Percentiles rank a stretch among this genome's conserved stretches.
These are phyloP conservation scores for Platysternon megacephalum DNA, from an alignment of 2,113 vertebrate genomes.

Conservation along the genomic window DNA sequence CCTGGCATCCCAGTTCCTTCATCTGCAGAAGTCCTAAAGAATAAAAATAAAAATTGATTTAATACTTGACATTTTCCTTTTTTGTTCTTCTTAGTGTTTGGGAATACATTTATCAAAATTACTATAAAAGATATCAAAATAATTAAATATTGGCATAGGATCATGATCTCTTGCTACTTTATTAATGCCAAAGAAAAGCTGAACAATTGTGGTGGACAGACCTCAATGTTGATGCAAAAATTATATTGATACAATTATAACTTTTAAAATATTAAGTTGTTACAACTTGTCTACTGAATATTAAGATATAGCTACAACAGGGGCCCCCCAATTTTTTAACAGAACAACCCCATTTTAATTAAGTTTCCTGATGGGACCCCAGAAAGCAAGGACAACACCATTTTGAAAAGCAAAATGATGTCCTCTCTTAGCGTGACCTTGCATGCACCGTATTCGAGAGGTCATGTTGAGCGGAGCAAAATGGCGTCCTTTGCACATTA, in stretches of 20 bases:
- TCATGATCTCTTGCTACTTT: not conserved
- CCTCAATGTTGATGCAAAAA: not conserved
- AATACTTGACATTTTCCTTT: not conserved
- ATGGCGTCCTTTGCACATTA: not conserved
- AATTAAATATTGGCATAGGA: not conserved
- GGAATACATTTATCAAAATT: not conserved
- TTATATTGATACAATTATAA: not conserved
- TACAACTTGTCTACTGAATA: not conserved
- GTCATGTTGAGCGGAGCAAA: not conserved
- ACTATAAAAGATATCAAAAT: not conserved
- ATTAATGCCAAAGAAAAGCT: not conserved
- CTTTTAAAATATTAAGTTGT: not conserved
- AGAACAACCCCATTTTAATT: not conserved
- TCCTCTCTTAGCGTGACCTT: not conserved
- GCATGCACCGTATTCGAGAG: not conserved
- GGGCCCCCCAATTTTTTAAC: not conserved
- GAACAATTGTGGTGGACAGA: not conserved
- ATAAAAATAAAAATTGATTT: not conserved
- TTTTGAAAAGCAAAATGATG: not conserved
- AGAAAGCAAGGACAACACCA: not conserved
- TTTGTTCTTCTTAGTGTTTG: not conserved
- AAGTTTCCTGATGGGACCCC: not conserved
- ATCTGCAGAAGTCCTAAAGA: constrained; percentile 44
- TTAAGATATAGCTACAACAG: not conserved
- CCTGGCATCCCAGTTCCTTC: not conserved